These are phyloP conservation scores for Erpornis zantholeuca DNA, from an alignment of 2,113 vertebrate species.

Conservation along the genomic window DNA sequence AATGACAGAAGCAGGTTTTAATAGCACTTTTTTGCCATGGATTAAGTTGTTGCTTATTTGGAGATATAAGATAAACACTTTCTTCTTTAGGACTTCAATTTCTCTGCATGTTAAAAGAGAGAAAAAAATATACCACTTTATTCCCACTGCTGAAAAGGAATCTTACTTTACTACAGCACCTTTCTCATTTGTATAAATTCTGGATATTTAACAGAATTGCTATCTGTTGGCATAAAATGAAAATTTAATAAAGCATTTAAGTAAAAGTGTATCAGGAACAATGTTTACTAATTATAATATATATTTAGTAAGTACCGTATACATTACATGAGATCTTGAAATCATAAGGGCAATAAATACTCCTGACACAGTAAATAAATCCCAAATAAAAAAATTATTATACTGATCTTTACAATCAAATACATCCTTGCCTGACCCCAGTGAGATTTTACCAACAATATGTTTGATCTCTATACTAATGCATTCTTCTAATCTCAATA, in stretches of 20 bases:
- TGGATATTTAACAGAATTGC: not conserved
- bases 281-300: not conserved
- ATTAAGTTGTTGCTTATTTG: not conserved
- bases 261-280: not conserved
- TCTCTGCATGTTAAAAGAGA: not conserved
- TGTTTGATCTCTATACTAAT: not conserved
- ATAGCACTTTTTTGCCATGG: not conserved
- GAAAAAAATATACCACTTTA: not conserved
- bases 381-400: not conserved
- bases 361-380: not conserved
- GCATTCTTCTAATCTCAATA: not conserved
- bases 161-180: not conserved
- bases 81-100: not conserved
- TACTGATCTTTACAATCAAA: not conserved
- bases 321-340: not conserved
- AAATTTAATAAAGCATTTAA: not conserved
- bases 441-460: not conserved
- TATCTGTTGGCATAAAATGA: not conserved
- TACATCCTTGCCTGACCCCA: not conserved
- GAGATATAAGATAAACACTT: not conserved
- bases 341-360: not conserved
- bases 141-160: not conserved
- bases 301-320: not conserved
- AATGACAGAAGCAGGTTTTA: slow-evolving; percentile 1
- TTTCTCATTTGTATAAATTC: not conserved